phyloP scores from a whole-genome alignment of 2,797 vertebrate genomes.

The Macropus fuliginosus region DNA sequence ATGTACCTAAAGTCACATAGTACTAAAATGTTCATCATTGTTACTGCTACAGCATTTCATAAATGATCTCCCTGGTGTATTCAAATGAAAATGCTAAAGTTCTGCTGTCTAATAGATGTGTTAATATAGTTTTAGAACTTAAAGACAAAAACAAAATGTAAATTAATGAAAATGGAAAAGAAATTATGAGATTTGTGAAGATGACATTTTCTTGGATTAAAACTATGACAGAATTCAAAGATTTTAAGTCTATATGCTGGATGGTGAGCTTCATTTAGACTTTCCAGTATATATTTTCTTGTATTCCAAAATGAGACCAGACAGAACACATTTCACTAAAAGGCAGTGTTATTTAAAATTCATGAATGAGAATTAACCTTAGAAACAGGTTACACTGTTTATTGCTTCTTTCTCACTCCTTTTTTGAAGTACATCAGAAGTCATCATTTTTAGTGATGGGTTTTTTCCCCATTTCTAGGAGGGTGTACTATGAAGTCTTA shows the following conservation, averaged over 20 bases:
- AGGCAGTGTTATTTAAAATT: not conserved
- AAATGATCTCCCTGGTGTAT: not conserved
- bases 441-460: not conserved
- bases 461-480: not conserved
- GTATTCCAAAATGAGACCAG: not conserved
- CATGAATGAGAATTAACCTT: not conserved
- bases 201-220: not conserved
- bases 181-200: not conserved
- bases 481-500: not conserved
- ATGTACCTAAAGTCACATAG: not conserved
- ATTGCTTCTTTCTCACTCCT: not conserved
- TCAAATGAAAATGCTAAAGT: conserved; percentile 33
- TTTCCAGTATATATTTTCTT: conserved; percentile 8
- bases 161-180: conserved; percentile 7
- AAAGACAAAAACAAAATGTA: conserved; percentile 50
- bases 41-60: not conserved
- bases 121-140: conserved; percentile 6
- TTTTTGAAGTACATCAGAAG: not conserved
- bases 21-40: not conserved
- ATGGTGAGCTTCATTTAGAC: not conserved
- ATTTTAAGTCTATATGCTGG: not conserved
- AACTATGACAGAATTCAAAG: conserved; percentile 21
- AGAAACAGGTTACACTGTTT: not conserved
- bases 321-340: not conserved
- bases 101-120: not conserved